Evolutionary conservation across 2,888 invertebrate species (phyloP).

Genomic region (Portevinia maculata): DNA sequence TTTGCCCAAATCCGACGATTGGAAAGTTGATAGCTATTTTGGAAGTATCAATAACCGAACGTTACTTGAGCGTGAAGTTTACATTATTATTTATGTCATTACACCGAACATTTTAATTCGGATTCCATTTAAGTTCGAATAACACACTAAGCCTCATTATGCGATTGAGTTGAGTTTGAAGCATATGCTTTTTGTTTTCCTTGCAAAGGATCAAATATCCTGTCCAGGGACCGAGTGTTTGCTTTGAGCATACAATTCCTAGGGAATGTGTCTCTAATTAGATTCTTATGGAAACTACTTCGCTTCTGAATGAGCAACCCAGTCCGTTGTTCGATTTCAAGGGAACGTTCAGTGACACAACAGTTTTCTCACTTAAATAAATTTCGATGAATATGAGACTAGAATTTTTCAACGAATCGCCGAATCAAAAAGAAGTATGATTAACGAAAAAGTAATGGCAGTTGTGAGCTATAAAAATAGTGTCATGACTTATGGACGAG

Average conservation of each 20-base stretch:
- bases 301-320: neutral
- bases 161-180: slow-evolving; percentile 31
- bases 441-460: neutral
- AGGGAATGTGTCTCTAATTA: slow-evolving; percentile 42
- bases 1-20: slow-evolving; percentile 4
- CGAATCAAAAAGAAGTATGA: slow-evolving; percentile 22
- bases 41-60: slow-evolving; percentile 39
- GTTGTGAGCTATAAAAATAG: slow-evolving; percentile 10
- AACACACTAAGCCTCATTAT: slow-evolving; percentile 51
- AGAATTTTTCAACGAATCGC: slow-evolving; percentile 29
- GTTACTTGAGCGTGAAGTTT: slow-evolving; percentile 20
- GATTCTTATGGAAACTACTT: slow-evolving; percentile 32
- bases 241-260: slow-evolving; percentile 37
- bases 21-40: slow-evolving; percentile 45
- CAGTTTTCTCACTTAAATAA: slow-evolving; percentile 6
- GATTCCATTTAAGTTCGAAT: slow-evolving; percentile 38
- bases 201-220: slow-evolving; percentile 52
- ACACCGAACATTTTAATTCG: slow-evolving; percentile 43
- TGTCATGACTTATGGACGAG: neutral
- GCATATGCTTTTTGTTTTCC: neutral
- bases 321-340: slow-evolving; percentile 5
- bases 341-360: slow-evolving; percentile 39
- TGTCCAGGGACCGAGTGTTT: slow-evolving; percentile 50
- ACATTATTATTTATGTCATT: slow-evolving; percentile 50
- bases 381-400: neutral